phyloP scores from a whole-genome alignment of 2,797 vertebrate genomes.

The Phoebastria nigripes region DNA sequence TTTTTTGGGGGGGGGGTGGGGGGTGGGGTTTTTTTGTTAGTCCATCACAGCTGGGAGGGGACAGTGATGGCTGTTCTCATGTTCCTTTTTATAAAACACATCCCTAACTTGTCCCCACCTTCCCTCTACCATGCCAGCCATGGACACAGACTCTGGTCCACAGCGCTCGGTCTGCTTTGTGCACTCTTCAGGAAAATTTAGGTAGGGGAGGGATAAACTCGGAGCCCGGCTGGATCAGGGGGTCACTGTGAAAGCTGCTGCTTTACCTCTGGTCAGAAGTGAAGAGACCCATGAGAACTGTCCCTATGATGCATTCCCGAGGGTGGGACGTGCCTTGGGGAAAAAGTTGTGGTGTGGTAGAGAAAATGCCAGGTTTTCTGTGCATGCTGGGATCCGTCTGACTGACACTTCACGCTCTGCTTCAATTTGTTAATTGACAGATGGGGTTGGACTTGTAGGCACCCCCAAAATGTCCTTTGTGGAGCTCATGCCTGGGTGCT shows the following conservation, averaged over 20 bases:
- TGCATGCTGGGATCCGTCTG: neutral
- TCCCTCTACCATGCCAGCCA: neutral
- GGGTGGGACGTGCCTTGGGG: neutral
- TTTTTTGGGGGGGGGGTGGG: neutral
- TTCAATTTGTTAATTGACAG: neutral
- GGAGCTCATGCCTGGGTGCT: accelerated
- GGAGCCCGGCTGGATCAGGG: neutral
- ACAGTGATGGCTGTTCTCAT: neutral
- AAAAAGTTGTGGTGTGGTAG: neutral
- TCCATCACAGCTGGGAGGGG: neutral
- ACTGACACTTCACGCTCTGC: neutral
- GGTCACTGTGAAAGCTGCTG: neutral
- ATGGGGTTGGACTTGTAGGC: neutral
- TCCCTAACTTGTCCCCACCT: neutral
- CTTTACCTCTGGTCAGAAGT: neutral
- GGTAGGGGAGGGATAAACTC: neutral
- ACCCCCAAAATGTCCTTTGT: neutral
- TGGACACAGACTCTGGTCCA: accelerated
- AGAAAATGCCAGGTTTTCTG: neutral
- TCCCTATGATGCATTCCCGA: accelerated
- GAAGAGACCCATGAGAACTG: neutral
- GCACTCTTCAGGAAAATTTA: neutral
- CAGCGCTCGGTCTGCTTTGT: accelerated
- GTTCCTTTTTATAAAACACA: neutral
- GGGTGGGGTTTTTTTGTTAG: neutral